A percentile compares a stretch with the other conserved stretches of the same genome.
Conservation (phyloP, 1,140 invertebrate genomes). For the Drosophila punjabiensis region DNA sequence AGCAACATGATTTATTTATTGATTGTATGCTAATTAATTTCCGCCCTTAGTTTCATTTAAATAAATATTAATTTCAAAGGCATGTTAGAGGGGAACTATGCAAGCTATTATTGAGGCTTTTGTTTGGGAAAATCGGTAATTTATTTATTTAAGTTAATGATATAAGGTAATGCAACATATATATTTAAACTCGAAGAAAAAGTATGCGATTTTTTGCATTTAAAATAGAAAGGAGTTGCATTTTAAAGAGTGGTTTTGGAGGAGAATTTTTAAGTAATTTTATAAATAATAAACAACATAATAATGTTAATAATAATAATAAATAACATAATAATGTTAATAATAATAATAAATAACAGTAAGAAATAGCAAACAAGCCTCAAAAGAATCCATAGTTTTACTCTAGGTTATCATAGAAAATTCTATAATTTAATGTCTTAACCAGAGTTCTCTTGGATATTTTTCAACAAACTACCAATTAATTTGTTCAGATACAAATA, state of each 20-base stretch:
- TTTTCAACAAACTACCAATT: constrained; percentile 1
- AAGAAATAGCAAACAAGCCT: too few species aligned
- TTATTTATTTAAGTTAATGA: background rate
- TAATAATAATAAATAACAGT: too few species aligned
- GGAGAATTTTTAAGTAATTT: too few species aligned
- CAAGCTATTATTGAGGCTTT: background rate
- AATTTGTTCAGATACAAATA: background rate
- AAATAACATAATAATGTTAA: too few species aligned
- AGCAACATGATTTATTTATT: constrained; percentile 47
- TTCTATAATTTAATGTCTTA: background rate
- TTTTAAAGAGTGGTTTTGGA: too few species aligned
- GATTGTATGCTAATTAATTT: constrained; percentile 56
- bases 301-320: too few species aligned
- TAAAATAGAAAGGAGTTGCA: too few species aligned
- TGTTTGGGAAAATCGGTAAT: background rate
- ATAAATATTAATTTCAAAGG: background rate
- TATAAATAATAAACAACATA: too few species aligned
- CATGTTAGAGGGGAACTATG: background rate
- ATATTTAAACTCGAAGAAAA: background rate
- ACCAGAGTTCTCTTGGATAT: rapidly evolving
- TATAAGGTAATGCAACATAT: background rate
- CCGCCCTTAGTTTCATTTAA: constrained; percentile 31
- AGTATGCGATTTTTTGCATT: background rate
- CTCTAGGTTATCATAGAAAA: too few species aligned
- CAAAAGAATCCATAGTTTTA: too few species aligned